Conservation (phyloP, 2,888 invertebrate species). For the Piscicola geometra region DNA sequence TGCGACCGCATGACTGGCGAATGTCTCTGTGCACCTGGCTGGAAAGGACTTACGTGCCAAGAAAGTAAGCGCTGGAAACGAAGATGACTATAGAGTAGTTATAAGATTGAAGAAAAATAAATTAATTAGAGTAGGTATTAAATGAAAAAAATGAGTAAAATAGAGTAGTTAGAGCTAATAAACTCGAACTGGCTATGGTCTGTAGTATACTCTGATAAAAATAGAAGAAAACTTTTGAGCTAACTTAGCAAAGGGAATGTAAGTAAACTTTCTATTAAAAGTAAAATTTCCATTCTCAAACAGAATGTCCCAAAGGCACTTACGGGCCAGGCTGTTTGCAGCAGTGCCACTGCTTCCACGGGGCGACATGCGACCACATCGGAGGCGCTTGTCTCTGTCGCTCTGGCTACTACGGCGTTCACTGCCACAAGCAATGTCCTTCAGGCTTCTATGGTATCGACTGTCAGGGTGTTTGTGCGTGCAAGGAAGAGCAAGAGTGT, state of each 20-base stretch:
- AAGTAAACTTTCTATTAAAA: too few relatives aligned
- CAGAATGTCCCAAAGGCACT: constrained; percentile 54
- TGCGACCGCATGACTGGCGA: constrained; percentile 41
- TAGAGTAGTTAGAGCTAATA: too few relatives aligned
- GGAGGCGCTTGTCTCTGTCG: constrained; percentile 40
- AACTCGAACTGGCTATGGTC: too few relatives aligned
- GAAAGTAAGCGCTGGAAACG: constrained; percentile 40
- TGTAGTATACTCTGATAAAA: too few relatives aligned
- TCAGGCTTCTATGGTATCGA: constrained; percentile 60
- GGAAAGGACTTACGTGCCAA: constrained; percentile 47
- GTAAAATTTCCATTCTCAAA: too few relatives aligned
- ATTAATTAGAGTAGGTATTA: too few relatives aligned
- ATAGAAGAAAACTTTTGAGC: too few relatives aligned
- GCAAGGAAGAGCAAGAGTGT: constrained; percentile 53
- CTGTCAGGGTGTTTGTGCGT: constrained; percentile 60
- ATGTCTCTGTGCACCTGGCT: constrained; percentile 48
- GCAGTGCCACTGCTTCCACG: constrained; percentile 58
- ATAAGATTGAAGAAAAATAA: too few relatives aligned
- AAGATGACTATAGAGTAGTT: too few relatives aligned
- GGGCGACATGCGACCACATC: constrained; percentile 56
- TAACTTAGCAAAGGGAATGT: too few relatives aligned
- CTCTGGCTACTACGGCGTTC: constrained; percentile 40
- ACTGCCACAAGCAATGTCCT: constrained; percentile 39
- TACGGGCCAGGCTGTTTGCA: constrained; percentile 57
- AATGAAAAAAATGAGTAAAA: too few relatives aligned